Base-by-base conservation (phyloP, 2,797 vertebrate genomes). In the Lacerta bilineata region DNA sequence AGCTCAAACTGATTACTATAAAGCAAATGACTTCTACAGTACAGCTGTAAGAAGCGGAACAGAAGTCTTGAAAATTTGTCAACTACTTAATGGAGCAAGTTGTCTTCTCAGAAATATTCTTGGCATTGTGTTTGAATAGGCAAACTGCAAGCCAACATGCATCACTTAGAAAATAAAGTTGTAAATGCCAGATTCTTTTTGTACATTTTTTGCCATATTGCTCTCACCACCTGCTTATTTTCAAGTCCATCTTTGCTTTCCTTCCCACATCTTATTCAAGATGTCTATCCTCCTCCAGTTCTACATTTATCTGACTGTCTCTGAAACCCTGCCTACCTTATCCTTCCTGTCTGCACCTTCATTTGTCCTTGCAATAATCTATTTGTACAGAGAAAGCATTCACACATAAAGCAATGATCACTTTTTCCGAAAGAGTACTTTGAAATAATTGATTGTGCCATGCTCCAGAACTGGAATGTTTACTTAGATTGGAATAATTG, bases 21-120 rank as follows among this genome's bases (percentile, higher is more conserved):
- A 64, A 66, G 55, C 3, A 64, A 64, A 61, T 23, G 17, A 43
- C 33, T 77, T 77, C 27, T 50, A 75, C 25, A 46, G 9, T 64
- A 33, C 17, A 27, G 41, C 8, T 75, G 43, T 41, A 76, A 55
- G 25, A 78, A 74, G 20, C 5, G 55, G 27, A 86, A 43, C 20
- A 71, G 66, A 83, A 43, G 11, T 69, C 84, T 81, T 77, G 72
- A 33, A 77, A 69, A 83, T n/a, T 75, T 87, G 69, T 75, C 41
- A 83, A 39, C 9, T 79, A 17, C 20, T 84, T 71, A 41, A 69
- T 43, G 75, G 27, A 64, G 27, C 46, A 88, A 79, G 33, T 92
- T 74, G 18, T n/a, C 55, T 88, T 89, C 33, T 88, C 68, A 77
- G 87, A 80, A 71, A 84, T 87, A 76, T 20, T 84, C 46, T 88